These are phyloP conservation scores for Cynaeus angustus DNA, from an alignment of 2,888 invertebrate species.

Conservation along the genomic window DNA sequence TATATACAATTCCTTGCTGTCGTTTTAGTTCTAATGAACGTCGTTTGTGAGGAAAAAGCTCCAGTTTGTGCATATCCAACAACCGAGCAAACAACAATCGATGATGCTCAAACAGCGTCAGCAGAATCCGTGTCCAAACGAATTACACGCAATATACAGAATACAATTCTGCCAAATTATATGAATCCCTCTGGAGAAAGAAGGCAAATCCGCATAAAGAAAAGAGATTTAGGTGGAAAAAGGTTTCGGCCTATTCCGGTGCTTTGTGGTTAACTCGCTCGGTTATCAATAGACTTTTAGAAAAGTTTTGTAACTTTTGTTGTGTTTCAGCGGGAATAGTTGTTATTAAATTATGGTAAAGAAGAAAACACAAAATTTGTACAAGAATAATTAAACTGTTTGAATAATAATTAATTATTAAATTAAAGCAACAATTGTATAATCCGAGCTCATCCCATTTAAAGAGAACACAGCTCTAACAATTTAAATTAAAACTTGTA, in stretches of 20 bases:
- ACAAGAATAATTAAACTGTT: slow-evolving; percentile 11
- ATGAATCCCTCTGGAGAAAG: slow-evolving; percentile 42
- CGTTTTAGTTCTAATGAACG: slow-evolving; percentile 21
- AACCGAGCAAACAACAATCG: slow-evolving; percentile 28
- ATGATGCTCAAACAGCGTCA: slow-evolving; percentile 32
- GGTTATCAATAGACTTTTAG: slow-evolving; percentile 21
- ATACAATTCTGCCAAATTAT: slow-evolving; percentile 47
- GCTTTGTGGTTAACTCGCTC: slow-evolving; percentile 34
- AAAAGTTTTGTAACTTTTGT: slow-evolving; percentile 8
- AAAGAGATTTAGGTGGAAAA: slow-evolving; percentile 35
- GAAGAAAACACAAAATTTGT: slow-evolving; percentile 11
- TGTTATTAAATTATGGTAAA: not conserved
- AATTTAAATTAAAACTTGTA: slow-evolving; percentile 5
- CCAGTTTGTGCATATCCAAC: slow-evolving; percentile 28
- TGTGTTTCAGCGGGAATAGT: not conserved
- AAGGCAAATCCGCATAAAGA: slow-evolving; percentile 42
- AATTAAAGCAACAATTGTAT: slow-evolving; percentile 10
- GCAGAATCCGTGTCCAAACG: slow-evolving; percentile 40
- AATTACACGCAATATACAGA: slow-evolving; percentile 47
- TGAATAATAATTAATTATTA: slow-evolving; percentile 15
- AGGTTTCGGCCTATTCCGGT: slow-evolving; percentile 39
- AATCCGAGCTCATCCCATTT: not conserved
- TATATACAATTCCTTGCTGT: slow-evolving; percentile 17
- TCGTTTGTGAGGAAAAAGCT: slow-evolving; percentile 18
- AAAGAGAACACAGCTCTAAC: not conserved